phyloP scores from a whole-genome alignment of 1,140 invertebrate species.

The Megalopta genalis region DNA sequence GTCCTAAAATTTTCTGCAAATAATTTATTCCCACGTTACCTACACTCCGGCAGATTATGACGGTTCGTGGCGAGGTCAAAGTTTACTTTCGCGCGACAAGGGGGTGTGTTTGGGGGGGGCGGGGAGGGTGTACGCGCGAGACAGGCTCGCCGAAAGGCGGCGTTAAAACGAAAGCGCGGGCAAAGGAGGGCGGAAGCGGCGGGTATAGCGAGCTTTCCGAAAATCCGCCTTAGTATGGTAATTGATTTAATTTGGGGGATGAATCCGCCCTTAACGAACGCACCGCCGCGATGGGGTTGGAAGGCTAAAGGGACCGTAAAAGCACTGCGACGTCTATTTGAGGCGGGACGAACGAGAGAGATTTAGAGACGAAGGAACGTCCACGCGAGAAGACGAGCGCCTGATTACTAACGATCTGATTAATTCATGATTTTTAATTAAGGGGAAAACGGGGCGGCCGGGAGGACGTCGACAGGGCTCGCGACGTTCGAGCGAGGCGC shows the following conservation, averaged over 20 bases:
- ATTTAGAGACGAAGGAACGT: constrained; percentile 60
- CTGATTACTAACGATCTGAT: constrained; percentile 68
- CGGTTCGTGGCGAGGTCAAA: constrained; percentile 24
- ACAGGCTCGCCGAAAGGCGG: constrained; percentile 63
- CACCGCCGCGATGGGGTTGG: constrained; percentile 65
- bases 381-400: constrained; percentile 66
- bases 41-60: no score
- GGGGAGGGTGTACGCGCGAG: constrained; percentile 35
- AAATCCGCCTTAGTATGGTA: constrained; percentile 69
- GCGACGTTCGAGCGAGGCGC: constrained; percentile 8
- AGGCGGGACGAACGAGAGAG: constrained; percentile 62
- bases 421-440: constrained; percentile 69
- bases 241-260: constrained; percentile 70
- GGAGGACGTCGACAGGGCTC: no score
- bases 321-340: constrained; percentile 68
- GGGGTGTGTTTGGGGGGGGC: constrained; percentile 15
- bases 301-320: constrained; percentile 69
- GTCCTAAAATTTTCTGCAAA: no score
- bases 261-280: constrained; percentile 69
- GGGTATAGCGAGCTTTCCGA: constrained; percentile 64
- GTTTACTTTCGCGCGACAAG: constrained; percentile 54
- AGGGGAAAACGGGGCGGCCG: constrained; percentile 45
- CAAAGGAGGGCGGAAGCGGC: constrained; percentile 5
- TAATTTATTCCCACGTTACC: no score
- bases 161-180: constrained; percentile 55